Evolutionary conservation across 2,888 invertebrate species (phyloP), one percentile per base, ranked within the genome.

Genomic region (Diarsia rubi): DNA sequence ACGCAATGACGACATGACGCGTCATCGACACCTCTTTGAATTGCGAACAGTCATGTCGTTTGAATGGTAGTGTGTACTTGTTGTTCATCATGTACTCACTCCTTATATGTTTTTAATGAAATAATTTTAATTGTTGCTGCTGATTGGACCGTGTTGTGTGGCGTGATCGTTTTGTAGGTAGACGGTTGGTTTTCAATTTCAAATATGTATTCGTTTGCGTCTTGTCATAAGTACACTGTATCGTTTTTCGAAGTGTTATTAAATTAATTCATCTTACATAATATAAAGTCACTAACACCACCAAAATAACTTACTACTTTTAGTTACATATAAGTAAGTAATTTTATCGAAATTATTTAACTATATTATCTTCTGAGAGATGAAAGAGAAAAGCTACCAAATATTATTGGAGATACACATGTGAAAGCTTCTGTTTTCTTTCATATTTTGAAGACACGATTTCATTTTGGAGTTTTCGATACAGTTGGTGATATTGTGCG

Each of bases 1-100:
- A 86, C 81, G 84, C 84, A 84, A 84, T 65, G 69, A 67, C 72
- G 52, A 49, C n/a, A 64, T 66, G 73, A 59, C 73, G 63, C 69
- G 69, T 74, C 77, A 73, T 54, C 27, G 37, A 62, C 37, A 27
- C 5, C 63, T 27, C 52, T 59, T 79, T 79, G 57, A 66, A 83
- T 83, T 57, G 73, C 69, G 65, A 66, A 75, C 62, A 69, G 8
- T 21, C 31, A 11, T 70, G 37, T 42, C 27, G 21, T 31, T 57
- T 63, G 54, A 59, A 49, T 64, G 27, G 5, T 45, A 45, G 37
- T n/a, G 21, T n/a, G 21, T 68, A 68, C 52, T n/a, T 63, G 37
- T 24, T 47, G 44, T 44, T 76, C 2, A 11, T 52, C 57, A 75
- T 75, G 75, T 78, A 45, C 45, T 42, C 16, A 3, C 14, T 14